phyloP scores from a whole-genome alignment of 2,113 vertebrate genomes.

The Stigmatopora argus region DNA sequence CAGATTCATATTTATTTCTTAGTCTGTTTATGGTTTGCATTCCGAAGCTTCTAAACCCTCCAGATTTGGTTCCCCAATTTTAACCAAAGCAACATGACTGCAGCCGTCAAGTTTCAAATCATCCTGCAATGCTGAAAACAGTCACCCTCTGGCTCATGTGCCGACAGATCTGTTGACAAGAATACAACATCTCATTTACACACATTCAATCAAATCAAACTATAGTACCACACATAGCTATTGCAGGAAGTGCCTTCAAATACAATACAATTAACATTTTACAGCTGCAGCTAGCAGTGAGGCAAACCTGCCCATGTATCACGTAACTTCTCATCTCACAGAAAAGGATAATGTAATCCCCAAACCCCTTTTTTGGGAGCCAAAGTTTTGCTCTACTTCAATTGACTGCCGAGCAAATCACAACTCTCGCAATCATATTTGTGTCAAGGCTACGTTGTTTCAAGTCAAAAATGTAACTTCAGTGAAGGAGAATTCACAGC shows the following conservation, averaged over 20 bases:
- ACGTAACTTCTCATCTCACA: not conserved
- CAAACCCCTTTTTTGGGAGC: not conserved
- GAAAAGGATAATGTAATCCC: not conserved
- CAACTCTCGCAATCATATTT: not conserved
- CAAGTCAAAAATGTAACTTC: constrained; percentile 19
- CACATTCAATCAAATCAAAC: not conserved
- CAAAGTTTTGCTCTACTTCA: not conserved
- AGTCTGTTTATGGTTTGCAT: constrained; percentile 16
- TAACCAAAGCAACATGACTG: constrained; percentile 46
- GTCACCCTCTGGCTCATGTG: constrained; percentile 39
- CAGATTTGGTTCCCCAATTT: constrained; percentile 12
- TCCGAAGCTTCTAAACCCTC: constrained; percentile 19
- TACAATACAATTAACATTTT: not conserved
- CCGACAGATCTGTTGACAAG: constrained; percentile 50
- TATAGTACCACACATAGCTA: not conserved
- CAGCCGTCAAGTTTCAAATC: constrained; percentile 35
- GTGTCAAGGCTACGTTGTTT: constrained; percentile 18
- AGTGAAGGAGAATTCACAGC: constrained; percentile 15
- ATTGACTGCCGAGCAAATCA: not conserved
- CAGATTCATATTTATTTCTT: constrained; percentile 3
- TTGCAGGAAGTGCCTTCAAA: not conserved
- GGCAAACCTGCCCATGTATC: not conserved
- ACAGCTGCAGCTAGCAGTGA: not conserved
- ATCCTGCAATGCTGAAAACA: constrained; percentile 19
- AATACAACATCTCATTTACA: constrained; percentile 47